A percentile compares a stretch with the other conserved stretches of the same genome.
Evolutionary conservation across 2,113 vertebrate genomes (phyloP).

Genomic region (Lonchura striata): DNA sequence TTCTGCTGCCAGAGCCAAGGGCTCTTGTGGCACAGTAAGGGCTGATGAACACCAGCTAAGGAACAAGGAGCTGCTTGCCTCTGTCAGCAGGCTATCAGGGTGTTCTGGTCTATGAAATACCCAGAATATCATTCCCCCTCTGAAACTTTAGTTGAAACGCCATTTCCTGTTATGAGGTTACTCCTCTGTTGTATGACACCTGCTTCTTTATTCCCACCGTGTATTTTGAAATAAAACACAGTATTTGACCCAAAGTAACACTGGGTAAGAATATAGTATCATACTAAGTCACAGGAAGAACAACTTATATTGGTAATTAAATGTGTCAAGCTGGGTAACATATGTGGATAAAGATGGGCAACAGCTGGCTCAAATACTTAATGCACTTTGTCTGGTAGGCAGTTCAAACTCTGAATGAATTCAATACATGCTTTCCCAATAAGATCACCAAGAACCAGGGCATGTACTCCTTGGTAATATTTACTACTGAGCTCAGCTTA

Average conservation of each 20-base stretch:
- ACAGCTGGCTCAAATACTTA: not conserved
- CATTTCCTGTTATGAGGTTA: not conserved
- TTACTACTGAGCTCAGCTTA: not conserved
- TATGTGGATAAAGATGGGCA: not conserved
- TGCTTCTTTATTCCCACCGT: not conserved
- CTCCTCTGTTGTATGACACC: not conserved
- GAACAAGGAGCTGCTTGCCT: not conserved
- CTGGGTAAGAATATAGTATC: not conserved
- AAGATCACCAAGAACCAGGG: not conserved
- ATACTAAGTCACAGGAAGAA: not conserved
- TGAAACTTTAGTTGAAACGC: not conserved
- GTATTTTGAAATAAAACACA: not conserved
- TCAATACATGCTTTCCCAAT: not conserved
- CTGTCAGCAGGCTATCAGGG: not conserved
- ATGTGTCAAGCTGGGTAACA: not conserved
- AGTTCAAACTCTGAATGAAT: not conserved
- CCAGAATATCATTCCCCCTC: not conserved
- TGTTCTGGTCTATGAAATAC: not conserved
- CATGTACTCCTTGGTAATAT: not conserved
- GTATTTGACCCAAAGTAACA: not conserved
- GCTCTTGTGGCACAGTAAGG: not conserved
- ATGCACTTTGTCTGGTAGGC: not conserved
- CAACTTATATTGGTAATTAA: not conserved
- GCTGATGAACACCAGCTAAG: not conserved
- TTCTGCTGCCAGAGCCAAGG: not conserved